Evolutionary conservation across 23 tunicate species (phyloP).

Genomic region (Styela plicata): DNA sequence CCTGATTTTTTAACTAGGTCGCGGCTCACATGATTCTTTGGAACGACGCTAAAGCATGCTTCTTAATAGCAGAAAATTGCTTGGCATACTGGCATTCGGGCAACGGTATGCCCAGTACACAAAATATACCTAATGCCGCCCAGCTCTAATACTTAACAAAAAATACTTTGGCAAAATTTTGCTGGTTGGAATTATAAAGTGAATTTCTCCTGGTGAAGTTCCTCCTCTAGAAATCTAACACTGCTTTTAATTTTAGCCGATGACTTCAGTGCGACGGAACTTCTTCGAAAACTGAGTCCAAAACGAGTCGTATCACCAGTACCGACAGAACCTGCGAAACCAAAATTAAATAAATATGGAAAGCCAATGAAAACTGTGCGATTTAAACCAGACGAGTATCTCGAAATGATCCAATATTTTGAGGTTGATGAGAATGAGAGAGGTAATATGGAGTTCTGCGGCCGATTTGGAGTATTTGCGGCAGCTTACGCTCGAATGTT

Average conservation of each 20-base stretch:
- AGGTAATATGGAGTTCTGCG: conserved; percentile 38
- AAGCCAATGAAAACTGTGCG: conserved; percentile 80
- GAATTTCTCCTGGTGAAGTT: too few species aligned
- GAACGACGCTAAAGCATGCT: too few species aligned
- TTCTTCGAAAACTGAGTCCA: conserved; percentile 21
- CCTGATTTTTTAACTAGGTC: too few species aligned
- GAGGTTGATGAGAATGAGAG: conserved; percentile 78
- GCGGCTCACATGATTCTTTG: too few species aligned
- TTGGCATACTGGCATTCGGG: too few species aligned
- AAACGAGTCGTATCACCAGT: conserved; percentile 34
- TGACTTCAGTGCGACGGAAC: conserved; percentile 24
- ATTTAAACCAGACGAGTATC: conserved; percentile 46
- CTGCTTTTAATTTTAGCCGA: conserved; percentile 27
- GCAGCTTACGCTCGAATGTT: neutral
- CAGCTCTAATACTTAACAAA: too few species aligned
- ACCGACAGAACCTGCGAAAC: conserved; percentile 52
- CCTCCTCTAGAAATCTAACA: too few species aligned
- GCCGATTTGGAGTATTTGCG: neutral
- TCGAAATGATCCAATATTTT: conserved; percentile 64
- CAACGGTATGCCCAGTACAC: too few species aligned
- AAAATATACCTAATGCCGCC: too few species aligned
- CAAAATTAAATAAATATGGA: conserved; percentile 74
- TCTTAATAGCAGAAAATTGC: too few species aligned
- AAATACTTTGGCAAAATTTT: too few species aligned
- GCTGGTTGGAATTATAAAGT: too few species aligned